Evolutionary conservation across 2,113 vertebrate genomes (phyloP), one percentile per base, ranked within the genome.

Genomic region (Cephalopterus ornatus): DNA sequence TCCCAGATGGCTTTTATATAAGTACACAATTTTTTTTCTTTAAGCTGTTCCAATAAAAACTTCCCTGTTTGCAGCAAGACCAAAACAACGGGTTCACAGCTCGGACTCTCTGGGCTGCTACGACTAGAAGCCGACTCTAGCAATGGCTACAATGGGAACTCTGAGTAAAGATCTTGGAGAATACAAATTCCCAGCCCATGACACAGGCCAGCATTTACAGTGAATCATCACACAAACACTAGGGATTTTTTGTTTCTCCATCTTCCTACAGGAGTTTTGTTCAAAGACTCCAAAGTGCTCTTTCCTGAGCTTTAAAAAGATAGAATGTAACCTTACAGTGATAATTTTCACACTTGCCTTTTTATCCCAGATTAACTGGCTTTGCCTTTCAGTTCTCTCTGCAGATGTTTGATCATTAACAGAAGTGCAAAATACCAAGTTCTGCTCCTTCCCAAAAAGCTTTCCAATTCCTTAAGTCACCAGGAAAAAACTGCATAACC

Each of bases 71-170:
- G 84, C 86, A 78, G 42, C 61, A 91, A 67, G 92, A 86, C 5
- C 86, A 89, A 96, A 94, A 77, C 70, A 93, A 76, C 82, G 74
- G 76, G 44, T 93, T 95, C 93, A 78, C 15, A 71, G 89, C 59
- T 90, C 83, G 78, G 80, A 35, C 52, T 44, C 56, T 56, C 47
- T 56, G 52, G 52, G 28, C 70, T 89, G 24, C 52, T 84, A 47
- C 14, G 89, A 65, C 10, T 28, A 70, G 21, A 46, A 79, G 53
- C 12, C 5, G 9, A 80, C 77, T 89, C 92, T 5, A 91, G 66
- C 93, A 94, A 94, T 6, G 83, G 46, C 68, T 58, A 35, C 67
- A 88, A 47, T 33, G 82, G 90, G 75, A 94, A 94, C 46, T 73
- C 67, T 90, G 89, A 93, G 42, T 58, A 92, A 93, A 91, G 50